phyloP scores from a whole-genome alignment of 2,113 vertebrate genomes.

The Xenopus laevis region DNA sequence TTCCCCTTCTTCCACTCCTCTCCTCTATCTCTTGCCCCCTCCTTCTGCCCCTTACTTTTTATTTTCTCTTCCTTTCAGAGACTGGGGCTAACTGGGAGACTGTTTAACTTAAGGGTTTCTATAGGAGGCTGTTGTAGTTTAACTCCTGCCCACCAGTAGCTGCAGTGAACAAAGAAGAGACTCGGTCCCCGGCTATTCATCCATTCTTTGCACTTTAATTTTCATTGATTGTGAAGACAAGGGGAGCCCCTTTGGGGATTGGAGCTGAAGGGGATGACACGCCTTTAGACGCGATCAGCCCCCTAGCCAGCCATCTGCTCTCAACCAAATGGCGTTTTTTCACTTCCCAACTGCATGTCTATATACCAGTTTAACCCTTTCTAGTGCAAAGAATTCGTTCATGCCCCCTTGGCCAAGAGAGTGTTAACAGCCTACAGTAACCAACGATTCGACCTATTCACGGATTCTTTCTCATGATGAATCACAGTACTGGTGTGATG shows the following conservation, averaged over 20 bases:
- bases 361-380: slow-evolving; percentile 62
- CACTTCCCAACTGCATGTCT: slow-evolving; percentile 78
- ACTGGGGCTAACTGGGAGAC: slow-evolving; percentile 77
- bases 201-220: slow-evolving; percentile 93
- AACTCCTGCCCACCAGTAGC: slow-evolving; percentile 90
- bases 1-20: slow-evolving; percentile 12
- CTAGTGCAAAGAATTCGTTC: not conserved
- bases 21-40: slow-evolving; percentile 19
- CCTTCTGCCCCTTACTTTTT: slow-evolving; percentile 31
- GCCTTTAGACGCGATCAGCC: slow-evolving; percentile 96
- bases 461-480: not conserved
- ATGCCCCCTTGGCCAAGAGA: not conserved
- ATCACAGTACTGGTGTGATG: not conserved
- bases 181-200: slow-evolving; percentile 85
- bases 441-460: not conserved
- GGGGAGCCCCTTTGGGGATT: slow-evolving; percentile 78
- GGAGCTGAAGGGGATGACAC: slow-evolving; percentile 88
- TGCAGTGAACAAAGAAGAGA: slow-evolving; percentile 79
- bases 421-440: not conserved
- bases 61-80: slow-evolving; percentile 58
- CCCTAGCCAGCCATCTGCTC: slow-evolving; percentile 98
- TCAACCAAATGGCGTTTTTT: slow-evolving; percentile 89
- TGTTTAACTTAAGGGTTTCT: slow-evolving; percentile 87
- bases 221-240: slow-evolving; percentile 93
- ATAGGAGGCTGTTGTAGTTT: slow-evolving; percentile 86